A percentile compares a stretch with the other conserved stretches of the same genome.
phyloP scores from a whole-genome alignment of 2,797 vertebrate genomes.

The Cephalopachus bancanus region DNA sequence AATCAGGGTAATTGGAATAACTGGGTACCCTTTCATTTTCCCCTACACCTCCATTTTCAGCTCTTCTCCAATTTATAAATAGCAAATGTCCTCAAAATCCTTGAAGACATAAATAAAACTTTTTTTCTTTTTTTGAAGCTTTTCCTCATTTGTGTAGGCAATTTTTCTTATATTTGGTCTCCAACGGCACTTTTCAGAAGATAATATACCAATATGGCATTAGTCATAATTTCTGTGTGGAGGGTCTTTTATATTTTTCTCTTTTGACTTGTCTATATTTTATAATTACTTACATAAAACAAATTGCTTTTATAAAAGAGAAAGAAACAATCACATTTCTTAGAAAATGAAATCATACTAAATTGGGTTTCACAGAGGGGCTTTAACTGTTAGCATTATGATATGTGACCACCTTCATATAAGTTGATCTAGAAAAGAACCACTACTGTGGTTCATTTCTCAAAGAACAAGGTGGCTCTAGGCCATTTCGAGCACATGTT shows the following conservation, averaged over 20 bases:
- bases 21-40: not conserved
- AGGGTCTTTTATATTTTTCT: constrained; percentile 12
- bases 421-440: not conserved
- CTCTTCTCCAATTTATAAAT: not conserved
- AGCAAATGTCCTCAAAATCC: constrained; percentile 3
- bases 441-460: not conserved
- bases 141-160: not conserved
- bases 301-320: not conserved
- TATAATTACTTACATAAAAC: not conserved
- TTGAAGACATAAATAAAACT: not conserved
- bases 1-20: not conserved
- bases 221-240: not conserved
- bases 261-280: not conserved
- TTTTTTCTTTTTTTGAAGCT: not conserved
- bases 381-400: not conserved
- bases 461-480: not conserved
- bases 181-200: not conserved
- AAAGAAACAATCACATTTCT: not conserved
- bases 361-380: not conserved
- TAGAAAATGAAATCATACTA: not conserved
- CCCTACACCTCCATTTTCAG: not conserved
- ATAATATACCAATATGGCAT: not conserved
- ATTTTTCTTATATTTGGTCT: not conserved
- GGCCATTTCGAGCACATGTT: not conserved
- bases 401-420: not conserved